Conservation (phyloP, 2,113 vertebrate genomes). For the Chelonoidis abingdonii region DNA sequence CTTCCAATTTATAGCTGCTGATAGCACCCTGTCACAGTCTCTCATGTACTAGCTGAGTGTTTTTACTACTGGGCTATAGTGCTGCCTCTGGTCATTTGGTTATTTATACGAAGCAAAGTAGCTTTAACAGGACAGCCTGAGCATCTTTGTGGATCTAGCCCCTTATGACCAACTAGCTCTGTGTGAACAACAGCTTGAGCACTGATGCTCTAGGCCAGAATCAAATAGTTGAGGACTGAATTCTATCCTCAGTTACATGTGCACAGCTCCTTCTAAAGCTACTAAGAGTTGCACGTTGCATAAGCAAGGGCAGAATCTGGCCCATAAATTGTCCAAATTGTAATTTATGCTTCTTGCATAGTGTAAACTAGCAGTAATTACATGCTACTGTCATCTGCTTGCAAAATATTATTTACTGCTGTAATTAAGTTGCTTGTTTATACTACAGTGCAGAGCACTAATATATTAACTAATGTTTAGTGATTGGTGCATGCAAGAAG, state of each 20-base stretch:
- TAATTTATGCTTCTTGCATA: constrained; percentile 41
- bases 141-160: background rate
- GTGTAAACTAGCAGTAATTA: constrained; percentile 16
- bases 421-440: constrained; percentile 43
- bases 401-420: constrained; percentile 37
- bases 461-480: background rate
- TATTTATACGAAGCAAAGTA: background rate
- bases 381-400: constrained; percentile 7
- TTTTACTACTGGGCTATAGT: background rate
- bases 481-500: constrained; percentile 31
- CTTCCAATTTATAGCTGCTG: background rate
- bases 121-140: background rate
- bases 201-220: background rate
- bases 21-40: background rate
- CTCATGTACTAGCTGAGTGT: background rate
- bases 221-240: background rate
- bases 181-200: background rate
- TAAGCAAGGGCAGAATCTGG: constrained; percentile 12
- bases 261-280: background rate
- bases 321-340: background rate
- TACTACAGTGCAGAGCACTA: background rate
- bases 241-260: background rate
- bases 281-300: constrained; percentile 1
- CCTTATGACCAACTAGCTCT: background rate
- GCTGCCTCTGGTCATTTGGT: background rate